These are phyloP conservation scores for Cynaeus angustus DNA, from an alignment of 2,888 invertebrate genomes.

Conservation along the genomic window DNA sequence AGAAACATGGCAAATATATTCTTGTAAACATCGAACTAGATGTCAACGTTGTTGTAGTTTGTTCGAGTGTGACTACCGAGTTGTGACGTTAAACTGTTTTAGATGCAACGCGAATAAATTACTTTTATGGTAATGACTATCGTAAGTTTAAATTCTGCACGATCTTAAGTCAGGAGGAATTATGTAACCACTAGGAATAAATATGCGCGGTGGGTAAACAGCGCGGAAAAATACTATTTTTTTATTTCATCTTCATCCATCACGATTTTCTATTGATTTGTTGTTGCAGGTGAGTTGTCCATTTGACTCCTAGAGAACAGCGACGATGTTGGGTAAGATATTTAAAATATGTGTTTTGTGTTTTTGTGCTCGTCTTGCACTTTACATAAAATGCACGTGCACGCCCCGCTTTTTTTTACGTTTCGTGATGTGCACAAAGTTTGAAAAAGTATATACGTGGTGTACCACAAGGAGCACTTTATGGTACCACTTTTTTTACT, in stretches of 20 bases:
- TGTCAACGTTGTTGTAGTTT: background rate
- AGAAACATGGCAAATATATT: background rate
- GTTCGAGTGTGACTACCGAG: background rate
- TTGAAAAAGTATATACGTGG: no score
- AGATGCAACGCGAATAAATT: conserved; percentile 2
- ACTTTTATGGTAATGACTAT: conserved; percentile 4
- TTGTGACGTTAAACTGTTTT: conserved; percentile 4
- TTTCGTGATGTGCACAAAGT: background rate
- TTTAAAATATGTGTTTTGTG: background rate
- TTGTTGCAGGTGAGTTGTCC: conserved; percentile 15
- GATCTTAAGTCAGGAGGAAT: background rate
- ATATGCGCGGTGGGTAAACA: background rate
- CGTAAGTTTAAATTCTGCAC: background rate
- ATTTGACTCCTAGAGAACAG: conserved; percentile 13
- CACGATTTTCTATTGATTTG: background rate
- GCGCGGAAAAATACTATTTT: no score
- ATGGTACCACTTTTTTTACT: no score
- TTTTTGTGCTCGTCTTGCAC: background rate
- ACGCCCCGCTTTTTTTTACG: background rate
- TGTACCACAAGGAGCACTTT: no score
- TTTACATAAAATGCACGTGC: background rate
- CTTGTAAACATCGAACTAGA: background rate
- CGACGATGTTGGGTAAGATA: conserved; percentile 13
- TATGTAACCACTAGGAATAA: background rate
- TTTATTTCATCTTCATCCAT: no score